Base-by-base conservation (phyloP, 2,888 invertebrate genomes). In the Thumatha senex region DNA sequence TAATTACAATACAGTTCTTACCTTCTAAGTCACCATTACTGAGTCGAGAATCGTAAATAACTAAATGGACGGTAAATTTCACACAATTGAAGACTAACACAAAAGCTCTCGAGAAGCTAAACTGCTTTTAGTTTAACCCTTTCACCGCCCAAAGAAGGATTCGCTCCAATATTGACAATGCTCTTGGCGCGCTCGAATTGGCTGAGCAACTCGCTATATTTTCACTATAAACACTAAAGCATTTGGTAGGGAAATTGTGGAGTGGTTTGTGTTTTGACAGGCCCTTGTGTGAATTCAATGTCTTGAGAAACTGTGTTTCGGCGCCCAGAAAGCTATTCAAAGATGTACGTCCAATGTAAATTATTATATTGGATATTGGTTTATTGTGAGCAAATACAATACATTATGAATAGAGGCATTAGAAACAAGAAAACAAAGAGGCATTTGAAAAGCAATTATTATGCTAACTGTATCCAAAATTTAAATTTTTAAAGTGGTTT, bases 171-270 rank as follows among this genome's bases (percentile, higher is more conserved):
- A 83, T 85, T 85, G 84, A 80, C 82, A 63, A 72, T 79, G 78
- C 84, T 76, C 85, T 85, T 74, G 61, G 63, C 78, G 80, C 78
- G 76, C 74, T 74, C 74, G 78, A 81, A 82, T 80, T 76, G 80
- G 73, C 72, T 53, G 72, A 64, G 63, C 70, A 72, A 57, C 68
- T 58, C 58, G 67, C 62, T 65, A 73, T 82, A 78, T 82, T 82
- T 78, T 80, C 72, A 76, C 69, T 69, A 76, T 75, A 80, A 82
- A 83, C 80, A 72, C 58, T 58, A 57, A 70, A 63, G 57, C 68
- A 72, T 76, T 74, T 72, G 70, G 72, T 70, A 72, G 74, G 76
- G 74, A 76, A 80, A 78, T 79, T 76, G 67, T 64, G 62, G 59
- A 58, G 56, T 36, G 63, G 54, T 40, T 47, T 44, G 55, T 65